Conservation (phyloP, 1,140 invertebrate species). For the Tribolium madens region DNA sequence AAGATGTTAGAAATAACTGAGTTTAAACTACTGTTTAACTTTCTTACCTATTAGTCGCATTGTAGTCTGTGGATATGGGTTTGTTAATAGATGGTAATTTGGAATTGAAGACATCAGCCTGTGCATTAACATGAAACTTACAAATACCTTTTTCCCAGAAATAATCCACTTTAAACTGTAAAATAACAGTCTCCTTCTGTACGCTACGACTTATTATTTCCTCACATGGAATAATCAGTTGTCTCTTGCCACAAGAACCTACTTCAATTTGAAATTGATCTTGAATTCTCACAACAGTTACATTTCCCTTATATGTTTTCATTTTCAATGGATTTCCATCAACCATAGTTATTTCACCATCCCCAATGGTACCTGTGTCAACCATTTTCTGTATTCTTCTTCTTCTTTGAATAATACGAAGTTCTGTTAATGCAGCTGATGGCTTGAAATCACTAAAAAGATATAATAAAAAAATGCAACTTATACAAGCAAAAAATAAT, state of each 20-base stretch:
- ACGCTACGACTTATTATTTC: background rate
- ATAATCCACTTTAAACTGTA: slow-evolving; percentile 6
- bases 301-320: background rate
- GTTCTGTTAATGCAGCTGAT: background rate
- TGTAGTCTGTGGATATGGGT: background rate
- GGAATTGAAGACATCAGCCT: background rate
- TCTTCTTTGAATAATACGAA: background rate
- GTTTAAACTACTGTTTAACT: background rate
- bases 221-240: slow-evolving; percentile 2
- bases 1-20: slow-evolving; percentile 4
- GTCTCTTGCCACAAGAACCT: background rate
- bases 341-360: slow-evolving; percentile 8
- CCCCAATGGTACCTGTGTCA: background rate
- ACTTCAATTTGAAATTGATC: background rate
- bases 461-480: slow-evolving; percentile 23
- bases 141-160: background rate
- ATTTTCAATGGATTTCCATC: background rate
- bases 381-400: background rate
- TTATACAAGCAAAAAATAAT: slow-evolving; percentile 20
- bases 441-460: slow-evolving; percentile 8
- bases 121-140: background rate
- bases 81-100: slow-evolving; percentile 2
- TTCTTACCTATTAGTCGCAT: background rate
- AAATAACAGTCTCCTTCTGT: background rate
- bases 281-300: slow-evolving; percentile 11